phyloP scores from a whole-genome alignment of 1,140 invertebrate species.

The Drosophila kurseongensis region DNA sequence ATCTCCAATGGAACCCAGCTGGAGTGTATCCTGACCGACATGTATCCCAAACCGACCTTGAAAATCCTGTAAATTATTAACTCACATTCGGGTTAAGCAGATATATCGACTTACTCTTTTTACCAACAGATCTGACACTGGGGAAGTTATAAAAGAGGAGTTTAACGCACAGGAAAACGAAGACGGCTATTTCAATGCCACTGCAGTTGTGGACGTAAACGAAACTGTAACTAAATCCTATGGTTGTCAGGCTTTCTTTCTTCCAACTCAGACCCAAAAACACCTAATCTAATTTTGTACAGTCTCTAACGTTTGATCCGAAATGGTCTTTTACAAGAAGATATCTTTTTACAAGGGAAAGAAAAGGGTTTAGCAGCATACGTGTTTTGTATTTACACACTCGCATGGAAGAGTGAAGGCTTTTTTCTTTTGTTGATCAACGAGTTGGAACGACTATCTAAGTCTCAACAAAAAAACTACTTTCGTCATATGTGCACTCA shows the following conservation, averaged over 20 bases:
- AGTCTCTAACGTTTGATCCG: neutral
- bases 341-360: neutral
- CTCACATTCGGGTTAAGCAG: neutral
- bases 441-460: conserved; percentile 20
- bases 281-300: neutral
- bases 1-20: neutral
- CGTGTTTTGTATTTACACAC: conserved; percentile 21
- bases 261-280: neutral
- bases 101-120: neutral
- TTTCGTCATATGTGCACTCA: conserved; percentile 2
- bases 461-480: conserved; percentile 8
- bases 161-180: neutral
- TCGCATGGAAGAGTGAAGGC: conserved; percentile 17
- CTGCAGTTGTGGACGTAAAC: neutral
- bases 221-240: neutral
- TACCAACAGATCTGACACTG: neutral
- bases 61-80: neutral
- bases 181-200: conserved; percentile 1
- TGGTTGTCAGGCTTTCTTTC: neutral
- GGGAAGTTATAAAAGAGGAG: neutral
- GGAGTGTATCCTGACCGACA: neutral
- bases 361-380: conserved; percentile 18
- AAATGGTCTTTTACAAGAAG: neutral
- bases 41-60: neutral
- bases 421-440: conserved; percentile 32